Conservation (phyloP, 2,888 invertebrate genomes). For the Quadroppia sp. region DNA sequence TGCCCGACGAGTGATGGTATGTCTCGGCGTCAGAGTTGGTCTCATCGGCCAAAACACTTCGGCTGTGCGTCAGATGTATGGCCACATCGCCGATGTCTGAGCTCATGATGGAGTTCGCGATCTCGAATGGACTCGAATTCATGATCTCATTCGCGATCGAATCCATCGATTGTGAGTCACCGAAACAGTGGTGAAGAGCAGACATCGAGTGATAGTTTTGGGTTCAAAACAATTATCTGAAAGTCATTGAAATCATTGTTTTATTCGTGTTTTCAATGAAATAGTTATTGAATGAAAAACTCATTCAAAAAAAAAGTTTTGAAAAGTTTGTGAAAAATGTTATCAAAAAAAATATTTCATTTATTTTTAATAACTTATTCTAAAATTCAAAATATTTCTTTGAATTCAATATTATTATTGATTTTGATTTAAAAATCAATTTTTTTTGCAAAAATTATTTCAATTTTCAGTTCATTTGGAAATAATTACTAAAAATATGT, state of each 20-base stretch:
- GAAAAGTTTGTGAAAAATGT: no score
- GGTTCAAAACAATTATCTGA: not conserved
- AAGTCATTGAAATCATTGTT: not conserved
- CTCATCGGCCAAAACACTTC: not conserved
- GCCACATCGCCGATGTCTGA: not conserved
- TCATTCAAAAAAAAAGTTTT: no score
- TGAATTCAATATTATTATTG: not conserved
- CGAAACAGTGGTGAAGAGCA: constrained; percentile 10
- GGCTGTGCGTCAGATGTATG: not conserved
- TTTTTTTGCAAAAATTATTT: no score
- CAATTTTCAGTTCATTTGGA: no score
- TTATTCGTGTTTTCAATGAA: no score
- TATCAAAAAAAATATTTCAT: no score
- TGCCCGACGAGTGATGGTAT: not conserved
- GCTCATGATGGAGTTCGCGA: constrained; percentile 7
- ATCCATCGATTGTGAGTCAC: not conserved
- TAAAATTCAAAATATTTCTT: not conserved
- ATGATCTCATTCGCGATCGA: constrained; percentile 11
- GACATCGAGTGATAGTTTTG: not conserved
- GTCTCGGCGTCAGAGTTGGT: not conserved
- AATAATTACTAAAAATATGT: no score
- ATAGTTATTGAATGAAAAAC: no score
- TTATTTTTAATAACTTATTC: no score
- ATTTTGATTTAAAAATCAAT: no score
- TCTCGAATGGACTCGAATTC: constrained; percentile 16